A percentile compares a stretch with the other conserved stretches of the same genome.
These are phyloP conservation scores for Ormyrus pomaceus DNA, from an alignment of 2,888 invertebrate species.

Conservation along the genomic window DNA sequence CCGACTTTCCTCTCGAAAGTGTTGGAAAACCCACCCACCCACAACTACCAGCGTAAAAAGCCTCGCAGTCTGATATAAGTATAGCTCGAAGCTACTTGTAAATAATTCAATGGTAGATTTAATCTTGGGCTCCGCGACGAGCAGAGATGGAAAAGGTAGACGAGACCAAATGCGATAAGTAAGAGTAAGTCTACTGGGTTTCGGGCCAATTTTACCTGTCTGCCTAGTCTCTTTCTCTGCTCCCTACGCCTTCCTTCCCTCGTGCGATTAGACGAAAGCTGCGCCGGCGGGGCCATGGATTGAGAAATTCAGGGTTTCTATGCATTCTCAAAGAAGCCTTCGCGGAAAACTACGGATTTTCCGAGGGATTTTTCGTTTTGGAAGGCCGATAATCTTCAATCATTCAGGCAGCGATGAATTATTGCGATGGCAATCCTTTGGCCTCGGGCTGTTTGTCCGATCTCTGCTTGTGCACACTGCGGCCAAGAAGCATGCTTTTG, in stretches of 20 bases:
- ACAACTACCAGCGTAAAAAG: no score
- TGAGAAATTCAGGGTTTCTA: conserved; percentile 18
- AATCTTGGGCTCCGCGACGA: conserved; percentile 37
- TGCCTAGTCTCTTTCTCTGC: conserved; percentile 8
- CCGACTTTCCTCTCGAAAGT: no score
- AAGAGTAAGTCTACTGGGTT: conserved; percentile 52
- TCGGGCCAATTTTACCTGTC: conserved; percentile 53
- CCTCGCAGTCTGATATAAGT: no score
- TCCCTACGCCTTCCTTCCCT: not conserved
- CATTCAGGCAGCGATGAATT: conserved; percentile 29
- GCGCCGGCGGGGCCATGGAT: conserved; percentile 22
- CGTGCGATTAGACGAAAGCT: not conserved
- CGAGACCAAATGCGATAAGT: conserved; percentile 57
- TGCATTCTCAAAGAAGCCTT: conserved; percentile 23
- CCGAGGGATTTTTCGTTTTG: not conserved
- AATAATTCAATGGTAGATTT: conserved; percentile 59
- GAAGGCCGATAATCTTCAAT: conserved; percentile 7
- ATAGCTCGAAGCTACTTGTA: conserved; percentile 51
- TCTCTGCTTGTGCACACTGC: no score
- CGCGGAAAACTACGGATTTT: conserved; percentile 24
- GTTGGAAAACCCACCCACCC: no score
- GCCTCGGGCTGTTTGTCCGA: no score
- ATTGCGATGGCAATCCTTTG: conserved; percentile 7
- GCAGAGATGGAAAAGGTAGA: conserved; percentile 31
- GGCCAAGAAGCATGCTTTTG: no score